Base-by-base conservation (phyloP, 2,888 invertebrate species). In the Syrphus vitripennis region DNA sequence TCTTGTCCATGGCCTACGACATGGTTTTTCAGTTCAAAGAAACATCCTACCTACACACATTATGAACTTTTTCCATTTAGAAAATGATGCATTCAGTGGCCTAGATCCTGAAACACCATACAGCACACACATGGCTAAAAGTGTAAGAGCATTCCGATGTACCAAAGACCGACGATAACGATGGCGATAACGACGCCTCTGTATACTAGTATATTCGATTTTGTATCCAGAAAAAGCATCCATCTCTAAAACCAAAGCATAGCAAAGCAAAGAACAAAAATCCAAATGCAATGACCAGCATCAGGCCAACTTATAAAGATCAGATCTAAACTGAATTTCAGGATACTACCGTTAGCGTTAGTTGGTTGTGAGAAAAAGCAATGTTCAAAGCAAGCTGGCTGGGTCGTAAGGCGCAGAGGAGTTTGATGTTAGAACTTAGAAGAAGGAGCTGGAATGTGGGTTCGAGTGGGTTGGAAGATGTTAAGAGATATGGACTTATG, bases 21-120 rank as follows among this genome's bases (percentile, higher is more conserved):
- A 82, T 77, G 77, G 65, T 48, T 67, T 67, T 53, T 40, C 57
- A 77, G 67, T 77, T 59, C 65, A 65, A 77, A 71, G 40, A 12
- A 65, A 42, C 77, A 71, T 34, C 7, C 19, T 21, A 14, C 14
- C 31, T 37, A 61, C 45, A 78, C 45, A 71, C 53, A 40, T 16
- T 78, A 63, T 71, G 14, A 63, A 34, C 63, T 67, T 71, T 65
- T 57, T 65, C 63, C 76, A 71, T 77, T 77, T 77, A 65, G 65
- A 77, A 67, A 77, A 77, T 77, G 77, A 82, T 82, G 77, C 77
- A 82, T 82, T 67, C 82, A 82, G 77, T 82, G 82, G 82, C 82
- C 82, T 77, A 77, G 82, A 82, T 82, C 77, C 31, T 26, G 57
- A 59, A 50, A 82, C 50, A 71, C 71, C 63, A 50, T 31, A 31